Conservation (phyloP, 2,888 invertebrate genomes). For the Lapara coniferarum region DNA sequence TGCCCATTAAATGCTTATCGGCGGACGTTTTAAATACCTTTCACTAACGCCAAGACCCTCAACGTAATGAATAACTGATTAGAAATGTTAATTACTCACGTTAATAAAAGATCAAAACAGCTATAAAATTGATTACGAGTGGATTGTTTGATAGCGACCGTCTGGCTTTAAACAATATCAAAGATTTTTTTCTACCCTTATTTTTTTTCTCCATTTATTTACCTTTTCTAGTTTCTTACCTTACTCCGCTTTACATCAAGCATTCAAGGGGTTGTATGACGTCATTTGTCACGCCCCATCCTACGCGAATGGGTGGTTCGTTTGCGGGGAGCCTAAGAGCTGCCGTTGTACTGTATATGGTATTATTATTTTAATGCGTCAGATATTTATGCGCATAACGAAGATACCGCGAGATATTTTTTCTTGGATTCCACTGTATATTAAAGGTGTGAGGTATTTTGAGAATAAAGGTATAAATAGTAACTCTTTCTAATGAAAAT, state of each 20-base stretch:
- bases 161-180: too few relatives aligned
- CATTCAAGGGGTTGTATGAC: conserved; percentile 39
- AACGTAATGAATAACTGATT: background rate
- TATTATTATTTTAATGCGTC: conserved; percentile 21
- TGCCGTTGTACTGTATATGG: conserved; percentile 22
- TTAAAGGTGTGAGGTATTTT: background rate
- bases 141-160: too few relatives aligned
- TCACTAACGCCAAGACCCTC: background rate
- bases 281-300: conserved; percentile 62
- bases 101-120: background rate
- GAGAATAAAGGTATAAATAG: background rate
- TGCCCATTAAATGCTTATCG: conserved; percentile 12
- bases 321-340: conserved; percentile 35
- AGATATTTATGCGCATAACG: conserved; percentile 19
- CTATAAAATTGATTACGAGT: too few relatives aligned
- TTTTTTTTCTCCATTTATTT: too few relatives aligned
- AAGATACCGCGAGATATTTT: conserved; percentile 14
- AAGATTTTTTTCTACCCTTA: too few relatives aligned
- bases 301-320: conserved; percentile 40
- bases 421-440: background rate
- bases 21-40: conserved; percentile 22
- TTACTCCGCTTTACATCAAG: conserved; percentile 6
- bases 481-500: too few relatives aligned
- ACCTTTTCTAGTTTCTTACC: conserved; percentile 15
- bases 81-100: background rate